A percentile compares a stretch with the other conserved stretches of the same genome.
Evolutionary conservation across 2,113 vertebrate species (phyloP).

Genomic region (Dolichotis patagonum): DNA sequence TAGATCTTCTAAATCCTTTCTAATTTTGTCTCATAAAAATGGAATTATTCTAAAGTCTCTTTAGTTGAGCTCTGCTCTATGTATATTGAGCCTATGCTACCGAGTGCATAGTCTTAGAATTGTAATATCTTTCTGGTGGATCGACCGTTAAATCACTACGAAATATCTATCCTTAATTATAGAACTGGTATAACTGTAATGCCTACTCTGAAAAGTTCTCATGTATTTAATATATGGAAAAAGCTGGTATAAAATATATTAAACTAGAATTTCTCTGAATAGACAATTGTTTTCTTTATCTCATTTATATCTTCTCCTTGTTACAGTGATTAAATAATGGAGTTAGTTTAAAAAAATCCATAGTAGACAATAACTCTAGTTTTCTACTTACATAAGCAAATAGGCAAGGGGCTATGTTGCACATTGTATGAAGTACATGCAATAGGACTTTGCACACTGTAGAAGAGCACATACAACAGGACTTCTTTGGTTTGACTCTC

Average conservation of each 20-base stretch:
- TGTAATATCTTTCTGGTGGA: not conserved
- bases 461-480: not conserved
- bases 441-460: not conserved
- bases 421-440: not conserved
- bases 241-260: not conserved
- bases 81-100: not conserved
- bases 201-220: not conserved
- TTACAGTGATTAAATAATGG: not conserved
- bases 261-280: not conserved
- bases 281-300: not conserved
- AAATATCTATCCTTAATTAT: not conserved
- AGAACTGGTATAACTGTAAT: not conserved
- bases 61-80: not conserved
- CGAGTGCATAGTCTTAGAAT: conserved; percentile 9
- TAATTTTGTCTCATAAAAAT: not conserved
- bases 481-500: not conserved
- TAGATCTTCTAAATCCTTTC: not conserved
- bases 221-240: not conserved
- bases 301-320: not conserved
- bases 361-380: not conserved
- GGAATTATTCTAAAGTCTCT: not conserved
- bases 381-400: not conserved
- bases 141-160: not conserved
- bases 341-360: not conserved
- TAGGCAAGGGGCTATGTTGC: not conserved